Base-by-base conservation (phyloP, 2,797 vertebrate species). In the Vultur gryphus region DNA sequence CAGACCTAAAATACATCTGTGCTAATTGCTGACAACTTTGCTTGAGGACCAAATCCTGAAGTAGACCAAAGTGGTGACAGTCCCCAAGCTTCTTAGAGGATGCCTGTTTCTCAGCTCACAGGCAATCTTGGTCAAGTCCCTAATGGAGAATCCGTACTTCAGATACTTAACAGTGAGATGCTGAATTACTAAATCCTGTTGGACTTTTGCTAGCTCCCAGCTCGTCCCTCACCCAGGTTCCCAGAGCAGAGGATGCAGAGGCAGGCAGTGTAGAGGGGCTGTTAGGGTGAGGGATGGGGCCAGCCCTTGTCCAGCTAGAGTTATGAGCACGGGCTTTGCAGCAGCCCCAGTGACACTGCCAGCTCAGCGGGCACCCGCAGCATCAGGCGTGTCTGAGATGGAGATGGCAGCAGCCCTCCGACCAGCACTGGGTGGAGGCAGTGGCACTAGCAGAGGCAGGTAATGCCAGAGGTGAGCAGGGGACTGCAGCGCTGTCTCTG, bases 1-100 rank as follows among this genome's bases (percentile, higher is more conserved):
- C 86, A 96, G 59, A 77, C 61, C 64, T 92, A 95, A 94, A 96
- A 95, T 96, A 95, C 29, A 71, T 85, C 81, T 25, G 7, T 67
- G 81, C 41, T 94, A 93, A 93, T 95, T 94, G 65, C 88, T 86
- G 72, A 44, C 58, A 78, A 61, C 73, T 93, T 82, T 49, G 18
- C 71, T 71, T 54, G 77, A 89, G 67, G 75, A 90, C 41, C 52
- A 77, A 58, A 94, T 82, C 66, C 59, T 51, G 10, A 87, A 90
- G 87, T 18, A 86, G 44, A 81, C 35, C 25, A 25, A 31, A 49
- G 37, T 17, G 29, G 4, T 59, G 70, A 61, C 58, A 55, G 23
- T 49, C 21, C 17, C 19, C 48, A 73, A 43, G 75, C 29, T 71
- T 87, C 28, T 65, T 33, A 58, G 87, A 87, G 78, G 61, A 31